phyloP scores from a whole-genome alignment of 1,140 invertebrate species.

The Drosophila rhopaloa region DNA sequence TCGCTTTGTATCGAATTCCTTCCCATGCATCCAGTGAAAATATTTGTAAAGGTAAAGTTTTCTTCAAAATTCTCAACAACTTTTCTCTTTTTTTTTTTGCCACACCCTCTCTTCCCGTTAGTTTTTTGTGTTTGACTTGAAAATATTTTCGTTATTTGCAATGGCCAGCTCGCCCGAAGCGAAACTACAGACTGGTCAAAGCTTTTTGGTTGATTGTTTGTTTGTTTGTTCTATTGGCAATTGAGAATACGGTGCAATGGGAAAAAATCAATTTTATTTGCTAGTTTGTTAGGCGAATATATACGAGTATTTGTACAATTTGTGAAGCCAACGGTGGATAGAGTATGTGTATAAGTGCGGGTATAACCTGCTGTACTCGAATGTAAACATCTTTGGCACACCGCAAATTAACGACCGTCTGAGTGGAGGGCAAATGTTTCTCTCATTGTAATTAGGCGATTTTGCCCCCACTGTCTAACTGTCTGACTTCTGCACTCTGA shows the following conservation, averaged over 20 bases:
- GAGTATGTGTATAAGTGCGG: neutral
- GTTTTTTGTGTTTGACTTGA: conserved; percentile 28
- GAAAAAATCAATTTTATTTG: conserved; percentile 41
- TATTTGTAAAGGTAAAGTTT: conserved; percentile 25
- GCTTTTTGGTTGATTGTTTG: conserved; percentile 17
- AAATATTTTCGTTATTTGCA: conserved; percentile 42
- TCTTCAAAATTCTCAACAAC: conserved; percentile 18
- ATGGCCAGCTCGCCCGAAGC: conserved; percentile 17
- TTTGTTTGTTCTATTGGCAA: conserved; percentile 48
- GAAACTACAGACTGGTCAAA: conserved; percentile 21
- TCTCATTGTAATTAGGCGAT: conserved; percentile 64
- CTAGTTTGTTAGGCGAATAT: conserved; percentile 20
- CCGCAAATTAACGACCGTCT: conserved; percentile 29
- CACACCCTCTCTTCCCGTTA: conserved; percentile 5
- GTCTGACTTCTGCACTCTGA: conserved; percentile 4
- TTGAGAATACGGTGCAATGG: conserved; percentile 16
- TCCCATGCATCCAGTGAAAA: conserved; percentile 4
- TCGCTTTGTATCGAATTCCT: conserved; percentile 20
- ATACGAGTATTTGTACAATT: conserved; percentile 14
- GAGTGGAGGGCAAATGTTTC: conserved; percentile 49
- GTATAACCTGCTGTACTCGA: conserved; percentile 16
- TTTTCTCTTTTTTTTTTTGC: conserved; percentile 9
- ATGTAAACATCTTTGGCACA: conserved; percentile 24
- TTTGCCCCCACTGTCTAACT: conserved; percentile 22
- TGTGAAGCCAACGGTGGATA: neutral